Percentiles rank a stretch among this genome's conserved stretches.
Evolutionary conservation across 2,888 invertebrate species (phyloP).

Genomic region (Phorcus lineatus): DNA sequence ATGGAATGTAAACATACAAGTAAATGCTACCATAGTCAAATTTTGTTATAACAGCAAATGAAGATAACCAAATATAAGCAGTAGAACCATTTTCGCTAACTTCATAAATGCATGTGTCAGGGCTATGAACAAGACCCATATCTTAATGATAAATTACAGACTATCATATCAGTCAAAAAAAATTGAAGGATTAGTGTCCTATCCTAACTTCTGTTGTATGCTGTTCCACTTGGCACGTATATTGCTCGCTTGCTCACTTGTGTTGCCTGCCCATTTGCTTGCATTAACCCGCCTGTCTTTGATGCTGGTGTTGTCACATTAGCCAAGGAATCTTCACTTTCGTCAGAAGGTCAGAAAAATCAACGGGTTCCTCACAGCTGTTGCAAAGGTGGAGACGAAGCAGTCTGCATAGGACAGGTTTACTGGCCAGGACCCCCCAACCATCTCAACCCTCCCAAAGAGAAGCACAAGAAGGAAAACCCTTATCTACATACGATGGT

Average conservation of each 20-base stretch:
- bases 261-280: not conserved
- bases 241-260: not conserved
- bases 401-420: slow-evolving; percentile 59
- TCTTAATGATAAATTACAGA: too few species aligned
- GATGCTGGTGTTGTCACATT: not conserved
- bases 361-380: slow-evolving; percentile 62
- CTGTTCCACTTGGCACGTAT: too few species aligned
- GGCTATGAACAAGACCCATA: too few species aligned
- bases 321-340: not conserved
- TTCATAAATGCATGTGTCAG: too few species aligned
- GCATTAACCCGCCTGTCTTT: not conserved
- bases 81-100: too few species aligned
- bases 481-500: slow-evolving; percentile 60
- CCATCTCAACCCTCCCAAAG: slow-evolving; percentile 31
- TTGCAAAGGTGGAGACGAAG: slow-evolving; percentile 53
- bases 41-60: too few species aligned
- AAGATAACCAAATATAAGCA: too few species aligned
- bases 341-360: not conserved
- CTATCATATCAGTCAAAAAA: not conserved
- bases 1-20: too few species aligned
- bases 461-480: slow-evolving; percentile 44
- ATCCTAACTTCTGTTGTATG: not conserved
- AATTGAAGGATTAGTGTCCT: not conserved
- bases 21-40: too few species aligned
- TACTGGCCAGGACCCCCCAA: slow-evolving; percentile 51